phyloP scores from a whole-genome alignment of 2,888 invertebrate genomes.

The Leptura quadrifasciata region DNA sequence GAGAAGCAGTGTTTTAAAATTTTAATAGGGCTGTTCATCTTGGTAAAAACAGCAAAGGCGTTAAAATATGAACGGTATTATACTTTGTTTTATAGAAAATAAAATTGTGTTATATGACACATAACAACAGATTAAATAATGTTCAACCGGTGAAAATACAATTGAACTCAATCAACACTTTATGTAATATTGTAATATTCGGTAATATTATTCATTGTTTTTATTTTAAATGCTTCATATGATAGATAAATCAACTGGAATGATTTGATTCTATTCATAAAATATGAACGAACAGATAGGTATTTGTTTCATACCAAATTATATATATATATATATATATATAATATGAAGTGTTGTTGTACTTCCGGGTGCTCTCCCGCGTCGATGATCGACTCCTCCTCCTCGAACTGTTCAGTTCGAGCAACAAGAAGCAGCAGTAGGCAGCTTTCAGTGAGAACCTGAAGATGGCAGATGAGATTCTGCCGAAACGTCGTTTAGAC shows the following conservation, averaged over 20 bases:
- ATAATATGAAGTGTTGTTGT: too few relatives aligned
- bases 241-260: neutral
- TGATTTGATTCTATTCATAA: neutral
- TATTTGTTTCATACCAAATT: too few relatives aligned
- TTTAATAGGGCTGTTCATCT: constrained; percentile 66
- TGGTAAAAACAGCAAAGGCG: constrained; percentile 60
- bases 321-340: too few relatives aligned
- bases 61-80: constrained; percentile 10
- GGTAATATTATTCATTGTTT: neutral
- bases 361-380: too few relatives aligned
- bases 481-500: too few relatives aligned
- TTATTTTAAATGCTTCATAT: neutral
- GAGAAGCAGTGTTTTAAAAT: constrained; percentile 65
- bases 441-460: too few relatives aligned
- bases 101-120: neutral
- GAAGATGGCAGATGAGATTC: too few relatives aligned
- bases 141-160: neutral
- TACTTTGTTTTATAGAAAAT: neutral
- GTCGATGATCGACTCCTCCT: too few relatives aligned
- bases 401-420: too few relatives aligned
- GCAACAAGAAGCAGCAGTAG: too few relatives aligned
- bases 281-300: neutral
- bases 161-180: neutral
- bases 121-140: neutral
- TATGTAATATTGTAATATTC: neutral